A percentile compares a stretch with the other conserved stretches of the same genome.
Conservation (phyloP, 2,113 vertebrate species). For the Rhadina sibilatrix region DNA sequence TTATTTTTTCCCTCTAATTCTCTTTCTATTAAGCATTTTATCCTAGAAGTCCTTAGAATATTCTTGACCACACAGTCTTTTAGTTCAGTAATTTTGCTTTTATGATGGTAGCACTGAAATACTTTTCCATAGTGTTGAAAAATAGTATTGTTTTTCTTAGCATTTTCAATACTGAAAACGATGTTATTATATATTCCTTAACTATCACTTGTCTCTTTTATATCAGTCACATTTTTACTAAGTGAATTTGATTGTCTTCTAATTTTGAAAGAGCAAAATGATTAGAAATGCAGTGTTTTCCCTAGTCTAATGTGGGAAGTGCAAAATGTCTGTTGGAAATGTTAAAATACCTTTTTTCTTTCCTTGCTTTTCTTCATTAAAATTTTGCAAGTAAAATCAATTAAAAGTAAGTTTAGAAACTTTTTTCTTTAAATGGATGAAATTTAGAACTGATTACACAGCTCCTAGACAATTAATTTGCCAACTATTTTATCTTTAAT, state of each 20-base stretch:
- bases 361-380: slow-evolving; percentile 15
- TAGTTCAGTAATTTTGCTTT: not conserved
- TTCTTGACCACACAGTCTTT: not conserved
- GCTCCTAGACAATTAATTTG: slow-evolving; percentile 54
- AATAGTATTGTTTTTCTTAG: not conserved
- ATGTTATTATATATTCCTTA: not conserved
- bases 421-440: not conserved
- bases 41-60: not conserved
- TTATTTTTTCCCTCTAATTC: not conserved
- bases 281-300: not conserved
- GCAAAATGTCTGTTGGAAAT: not conserved
- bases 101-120: not conserved
- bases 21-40: not conserved
- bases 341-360: not conserved
- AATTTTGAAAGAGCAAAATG: not conserved
- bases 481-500: slow-evolving; percentile 58
- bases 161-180: not conserved
- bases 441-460: slow-evolving; percentile 31
- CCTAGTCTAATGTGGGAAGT: not conserved
- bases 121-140: not conserved
- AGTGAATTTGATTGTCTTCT: not conserved
- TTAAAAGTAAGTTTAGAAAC: slow-evolving; percentile 43
- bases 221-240: not conserved
- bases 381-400: slow-evolving; percentile 20
- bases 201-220: not conserved